phyloP scores from a whole-genome alignment of 2,888 invertebrate species.

The Noctuana brunneofusca region DNA sequence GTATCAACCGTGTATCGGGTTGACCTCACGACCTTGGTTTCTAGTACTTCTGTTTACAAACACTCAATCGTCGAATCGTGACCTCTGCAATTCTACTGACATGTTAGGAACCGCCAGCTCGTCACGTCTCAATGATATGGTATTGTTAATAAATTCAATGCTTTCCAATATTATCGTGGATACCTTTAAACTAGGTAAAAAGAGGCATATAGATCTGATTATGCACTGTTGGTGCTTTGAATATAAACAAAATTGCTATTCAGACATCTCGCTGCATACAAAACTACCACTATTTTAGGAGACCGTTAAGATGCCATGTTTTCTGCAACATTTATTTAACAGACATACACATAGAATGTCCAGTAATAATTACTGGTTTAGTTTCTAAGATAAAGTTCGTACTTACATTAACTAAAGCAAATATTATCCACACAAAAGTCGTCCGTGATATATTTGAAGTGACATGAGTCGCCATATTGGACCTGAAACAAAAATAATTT shows the following conservation, averaged over 20 bases:
- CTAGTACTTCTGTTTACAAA: conserved; percentile 30
- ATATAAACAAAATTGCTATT: too few relatives aligned
- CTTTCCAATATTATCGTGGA: background rate
- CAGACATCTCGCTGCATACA: too few relatives aligned
- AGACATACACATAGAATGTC: too few relatives aligned
- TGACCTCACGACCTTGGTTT: conserved; percentile 24
- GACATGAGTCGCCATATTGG: conserved; percentile 73
- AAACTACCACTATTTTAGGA: too few relatives aligned
- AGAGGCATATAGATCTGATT: too few relatives aligned
- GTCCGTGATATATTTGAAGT: conserved; percentile 71
- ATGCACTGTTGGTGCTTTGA: too few relatives aligned
- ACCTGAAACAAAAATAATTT: conserved; percentile 62
- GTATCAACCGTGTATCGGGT: conserved; percentile 2
- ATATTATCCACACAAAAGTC: conserved; percentile 67
- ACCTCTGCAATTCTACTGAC: background rate
- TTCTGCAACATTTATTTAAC: too few relatives aligned
- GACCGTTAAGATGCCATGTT: too few relatives aligned
- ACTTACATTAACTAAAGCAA: conserved; percentile 76
- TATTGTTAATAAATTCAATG: background rate
- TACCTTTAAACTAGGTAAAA: too few relatives aligned
- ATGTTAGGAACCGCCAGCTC: background rate
- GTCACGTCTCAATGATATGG: conserved; percentile 4
- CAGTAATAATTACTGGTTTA: background rate
- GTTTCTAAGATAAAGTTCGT: background rate
- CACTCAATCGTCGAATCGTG: conserved; percentile 20